A percentile compares a stretch with the other conserved stretches of the same genome.
Conservation (phyloP, 2,888 invertebrate genomes). For the Eupithecia inturbata region DNA sequence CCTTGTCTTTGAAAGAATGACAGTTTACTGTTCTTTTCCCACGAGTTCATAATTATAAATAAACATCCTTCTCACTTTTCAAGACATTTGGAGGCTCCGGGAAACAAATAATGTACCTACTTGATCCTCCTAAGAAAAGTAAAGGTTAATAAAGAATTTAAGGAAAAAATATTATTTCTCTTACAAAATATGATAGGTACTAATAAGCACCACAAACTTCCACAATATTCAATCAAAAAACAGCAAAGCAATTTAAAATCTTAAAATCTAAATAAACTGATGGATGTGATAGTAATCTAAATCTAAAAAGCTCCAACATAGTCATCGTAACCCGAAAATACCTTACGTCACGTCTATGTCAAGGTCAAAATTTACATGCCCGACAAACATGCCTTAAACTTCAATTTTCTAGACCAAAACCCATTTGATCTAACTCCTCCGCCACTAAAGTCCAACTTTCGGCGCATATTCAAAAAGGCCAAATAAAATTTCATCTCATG, state of each 20-base stretch:
- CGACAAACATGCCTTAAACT: constrained; percentile 36
- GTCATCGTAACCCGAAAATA: neutral
- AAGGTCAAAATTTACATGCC: constrained; percentile 35
- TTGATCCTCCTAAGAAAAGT: neutral
- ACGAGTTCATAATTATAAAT: constrained; percentile 11
- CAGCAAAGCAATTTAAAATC: neutral
- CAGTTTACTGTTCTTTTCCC: constrained; percentile 13
- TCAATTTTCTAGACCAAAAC: constrained; percentile 41
- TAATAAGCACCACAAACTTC: neutral
- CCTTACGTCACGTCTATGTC: constrained; percentile 7
- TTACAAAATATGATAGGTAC: neutral
- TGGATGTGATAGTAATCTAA: neutral
- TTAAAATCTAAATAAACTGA: neutral
- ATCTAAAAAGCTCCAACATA: neutral
- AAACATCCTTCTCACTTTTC: constrained; percentile 1
- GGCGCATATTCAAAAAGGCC: constrained; percentile 73
- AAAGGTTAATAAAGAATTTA: neutral
- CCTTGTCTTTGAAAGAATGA: constrained; percentile 28
- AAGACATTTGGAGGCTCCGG: neutral
- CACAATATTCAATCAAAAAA: neutral
- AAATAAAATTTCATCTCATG: constrained; percentile 79
- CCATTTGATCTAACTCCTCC: constrained; percentile 31
- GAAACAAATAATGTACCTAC: neutral
- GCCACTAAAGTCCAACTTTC: constrained; percentile 52
- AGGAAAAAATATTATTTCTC: neutral